These are phyloP conservation scores for Melanophora roralis DNA, from an alignment of 2,888 invertebrate genomes.

Conservation along the genomic window DNA sequence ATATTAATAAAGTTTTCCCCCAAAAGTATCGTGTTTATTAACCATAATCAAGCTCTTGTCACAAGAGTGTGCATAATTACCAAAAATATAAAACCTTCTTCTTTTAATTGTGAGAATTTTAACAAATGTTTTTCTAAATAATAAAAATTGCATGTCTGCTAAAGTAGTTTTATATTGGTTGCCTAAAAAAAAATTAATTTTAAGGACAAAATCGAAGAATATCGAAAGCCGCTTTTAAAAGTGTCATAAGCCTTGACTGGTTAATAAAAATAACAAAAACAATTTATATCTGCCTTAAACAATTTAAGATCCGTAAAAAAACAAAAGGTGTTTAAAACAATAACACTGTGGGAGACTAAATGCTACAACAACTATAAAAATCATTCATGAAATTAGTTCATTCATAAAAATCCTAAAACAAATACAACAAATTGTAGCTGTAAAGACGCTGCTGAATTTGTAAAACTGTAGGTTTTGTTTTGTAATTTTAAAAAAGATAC, in stretches of 20 bases:
- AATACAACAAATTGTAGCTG: neutral
- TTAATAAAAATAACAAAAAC: neutral
- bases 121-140: slow-evolving; percentile 60
- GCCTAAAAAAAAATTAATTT: slow-evolving; percentile 49
- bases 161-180: slow-evolving; percentile 25
- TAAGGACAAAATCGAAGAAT: slow-evolving; percentile 20
- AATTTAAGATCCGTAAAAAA: slow-evolving; percentile 30
- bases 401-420: slow-evolving; percentile 42
- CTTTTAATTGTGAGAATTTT: slow-evolving; percentile 51
- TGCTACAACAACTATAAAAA: slow-evolving; percentile 36
- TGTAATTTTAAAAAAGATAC: slow-evolving; percentile 5
- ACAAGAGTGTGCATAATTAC: slow-evolving; percentile 64
- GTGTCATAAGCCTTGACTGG: slow-evolving; percentile 49
- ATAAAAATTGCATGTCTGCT: slow-evolving; percentile 44
- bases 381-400: slow-evolving; percentile 29
- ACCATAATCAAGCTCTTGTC: slow-evolving; percentile 59
- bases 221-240: slow-evolving; percentile 44
- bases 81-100: neutral
- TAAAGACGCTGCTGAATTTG: no score
- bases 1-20: no score
- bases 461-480: slow-evolving; percentile 1
- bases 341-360: slow-evolving; percentile 40
- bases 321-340: slow-evolving; percentile 48
- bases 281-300: slow-evolving; percentile 35
- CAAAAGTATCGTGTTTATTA: neutral